Evolutionary conservation across 2,113 vertebrate species (phyloP).

Genomic region (Sciurus niger): DNA sequence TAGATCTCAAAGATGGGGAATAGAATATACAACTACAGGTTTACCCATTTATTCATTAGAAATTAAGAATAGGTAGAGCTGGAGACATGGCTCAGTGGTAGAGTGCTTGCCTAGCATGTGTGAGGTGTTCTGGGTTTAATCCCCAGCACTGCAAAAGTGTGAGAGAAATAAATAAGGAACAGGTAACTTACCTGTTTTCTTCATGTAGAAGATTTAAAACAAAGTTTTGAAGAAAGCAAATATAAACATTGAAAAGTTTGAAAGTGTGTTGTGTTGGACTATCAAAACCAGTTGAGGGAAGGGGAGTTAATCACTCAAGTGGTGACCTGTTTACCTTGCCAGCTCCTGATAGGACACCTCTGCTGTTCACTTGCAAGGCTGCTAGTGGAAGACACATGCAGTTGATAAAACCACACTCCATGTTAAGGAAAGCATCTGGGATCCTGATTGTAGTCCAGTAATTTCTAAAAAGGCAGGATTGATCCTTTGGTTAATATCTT

Average conservation of each 20-base stretch:
- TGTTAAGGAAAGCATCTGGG: neutral
- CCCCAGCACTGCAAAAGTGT: too few species aligned
- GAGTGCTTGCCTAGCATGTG: too few species aligned
- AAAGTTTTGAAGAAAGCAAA: neutral
- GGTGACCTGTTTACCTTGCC: neutral
- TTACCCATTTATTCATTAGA: constrained; percentile 6
- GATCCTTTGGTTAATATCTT: neutral
- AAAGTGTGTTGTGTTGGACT: neutral
- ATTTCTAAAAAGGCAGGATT: constrained; percentile 5
- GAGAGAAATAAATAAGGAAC: constrained; percentile 39
- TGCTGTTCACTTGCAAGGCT: neutral
- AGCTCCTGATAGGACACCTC: neutral
- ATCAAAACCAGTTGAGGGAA: neutral
- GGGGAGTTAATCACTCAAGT: neutral
- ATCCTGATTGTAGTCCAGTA: neutral
- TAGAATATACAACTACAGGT: constrained; percentile 15
- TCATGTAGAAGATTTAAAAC: neutral
- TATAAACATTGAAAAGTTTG: neutral
- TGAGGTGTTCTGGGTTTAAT: too few species aligned
- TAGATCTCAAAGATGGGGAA: neutral
- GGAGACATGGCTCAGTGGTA: too few species aligned
- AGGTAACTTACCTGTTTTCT: neutral
- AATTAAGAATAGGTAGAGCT: constrained; percentile 29
- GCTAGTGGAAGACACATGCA: neutral
- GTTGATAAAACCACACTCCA: neutral